Base-by-base conservation (phyloP, 2,888 invertebrate genomes). In the Campopleginae sp. region DNA sequence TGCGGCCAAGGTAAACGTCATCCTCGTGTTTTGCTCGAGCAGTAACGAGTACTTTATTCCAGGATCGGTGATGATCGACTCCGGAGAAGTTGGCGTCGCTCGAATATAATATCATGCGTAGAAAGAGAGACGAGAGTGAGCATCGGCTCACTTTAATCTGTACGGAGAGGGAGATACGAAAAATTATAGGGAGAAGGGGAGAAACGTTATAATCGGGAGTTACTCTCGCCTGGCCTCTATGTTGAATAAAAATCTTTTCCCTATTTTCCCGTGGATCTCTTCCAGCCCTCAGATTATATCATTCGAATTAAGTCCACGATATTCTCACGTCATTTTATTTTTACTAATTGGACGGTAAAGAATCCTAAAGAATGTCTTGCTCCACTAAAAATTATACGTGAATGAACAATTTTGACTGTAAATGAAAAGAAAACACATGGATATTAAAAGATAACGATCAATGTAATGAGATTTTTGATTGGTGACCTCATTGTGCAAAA, bases 171-270 rank as follows among this genome's bases (percentile, higher is more conserved):
- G 79, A 79, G 85, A 70, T 65, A 46, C 44, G 46, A 46, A 58
- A 71, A 19, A 80, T 70, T 23, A 80, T 51, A 66, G 58, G 44
- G 51, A 58, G 72, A 61, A 75, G 48, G 72, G 66, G 80, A 76
- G 82, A 85, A 84, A 82, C 85, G 58, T 70, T 71, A 85, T 80
- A 82, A 86, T 85, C 72, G 77, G 70, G 19, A 12, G 51, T 31
- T 14, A 46, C 76, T 77, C 65, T 68, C 46, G 46, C 27, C 58
- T 46, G n/a, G 27, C 27, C 33, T 5, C 27, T 58, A 38, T 33
- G 70, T 68, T 58, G 70, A 46, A 71, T 27, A 82, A 76, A 82
- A 46, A 63, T 33, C 48, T 58, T 58, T 27, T 58, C 65, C 65
- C 1, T 12, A 58, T 58, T 58, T 58, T 14, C 23, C 27, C 14